Conservation (phyloP, 2,797 vertebrate species). For the Ataeniobius toweri region DNA sequence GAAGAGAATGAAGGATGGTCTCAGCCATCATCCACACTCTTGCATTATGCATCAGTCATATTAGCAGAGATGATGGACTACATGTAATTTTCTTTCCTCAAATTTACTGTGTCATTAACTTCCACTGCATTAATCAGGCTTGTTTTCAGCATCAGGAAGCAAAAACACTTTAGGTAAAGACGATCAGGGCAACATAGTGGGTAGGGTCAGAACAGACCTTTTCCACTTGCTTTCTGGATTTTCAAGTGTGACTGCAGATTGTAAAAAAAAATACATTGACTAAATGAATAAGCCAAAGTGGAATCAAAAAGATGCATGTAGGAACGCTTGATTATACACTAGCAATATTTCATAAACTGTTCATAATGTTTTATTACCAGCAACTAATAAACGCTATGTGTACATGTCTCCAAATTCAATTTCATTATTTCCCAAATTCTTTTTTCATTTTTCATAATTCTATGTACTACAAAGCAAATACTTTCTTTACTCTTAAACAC, state of each 20-base stretch:
- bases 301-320: not conserved
- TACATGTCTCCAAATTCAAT: no score
- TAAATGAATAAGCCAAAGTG: not conserved
- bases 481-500: no score
- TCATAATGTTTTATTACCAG: no score
- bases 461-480: no score
- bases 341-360: no score
- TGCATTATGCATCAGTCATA: constrained; percentile 10
- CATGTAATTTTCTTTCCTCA: not conserved
- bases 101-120: constrained; percentile 4
- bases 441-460: no score
- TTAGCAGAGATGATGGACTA: constrained; percentile 8
- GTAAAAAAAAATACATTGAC: not conserved
- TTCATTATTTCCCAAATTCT: no score
- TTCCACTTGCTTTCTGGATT: not conserved
- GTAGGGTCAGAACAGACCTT: not conserved
- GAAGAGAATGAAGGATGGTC: constrained; percentile 27
- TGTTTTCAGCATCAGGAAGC: constrained; percentile 8
- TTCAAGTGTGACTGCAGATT: not conserved
- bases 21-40: constrained; percentile 48
- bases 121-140: constrained; percentile 3
- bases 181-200: not conserved
- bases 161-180: not conserved
- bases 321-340: no score
- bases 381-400: not conserved